These are phyloP conservation scores for Galemys pyrenaicus DNA, from an alignment of 2,113 vertebrate species.

Conservation along the genomic window DNA sequence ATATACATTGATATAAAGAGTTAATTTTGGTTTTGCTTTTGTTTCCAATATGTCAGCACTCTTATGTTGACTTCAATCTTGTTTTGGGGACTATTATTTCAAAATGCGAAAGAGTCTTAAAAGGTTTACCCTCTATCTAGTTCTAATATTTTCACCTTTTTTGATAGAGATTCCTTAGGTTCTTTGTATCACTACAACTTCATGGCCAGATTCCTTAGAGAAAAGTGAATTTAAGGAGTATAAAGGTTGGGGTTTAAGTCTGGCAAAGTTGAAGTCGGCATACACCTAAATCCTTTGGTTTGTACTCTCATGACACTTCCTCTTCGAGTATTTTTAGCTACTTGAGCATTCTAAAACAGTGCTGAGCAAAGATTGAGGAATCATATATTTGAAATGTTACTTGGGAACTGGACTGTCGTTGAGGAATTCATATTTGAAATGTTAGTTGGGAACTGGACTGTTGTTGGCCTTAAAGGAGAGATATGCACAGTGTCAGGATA, in stretches of 20 bases:
- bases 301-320: constrained; percentile 15
- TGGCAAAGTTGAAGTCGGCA: neutral
- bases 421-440: constrained; percentile 42
- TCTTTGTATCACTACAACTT: constrained; percentile 32
- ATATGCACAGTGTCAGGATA: neutral
- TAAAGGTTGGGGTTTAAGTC: constrained; percentile 35
- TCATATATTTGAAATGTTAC: constrained; percentile 47
- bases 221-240: constrained; percentile 35
- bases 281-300: neutral
- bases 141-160: constrained; percentile 54
- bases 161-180: constrained; percentile 27
- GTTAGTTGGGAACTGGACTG: constrained; percentile 35
- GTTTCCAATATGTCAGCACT: constrained; percentile 34
- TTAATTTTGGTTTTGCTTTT: constrained; percentile 54
- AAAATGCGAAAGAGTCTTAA: constrained; percentile 23
- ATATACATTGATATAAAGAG: constrained; percentile 29
- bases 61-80: neutral
- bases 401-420: constrained; percentile 23
- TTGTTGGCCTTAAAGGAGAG: constrained; percentile 46
- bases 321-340: constrained; percentile 36
- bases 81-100: constrained; percentile 40
- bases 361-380: constrained; percentile 40
- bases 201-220: constrained; percentile 35
- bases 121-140: neutral
- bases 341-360: neutral